phyloP scores from a whole-genome alignment of 1,140 invertebrate genomes.

The Dufourea novaeangliae region DNA sequence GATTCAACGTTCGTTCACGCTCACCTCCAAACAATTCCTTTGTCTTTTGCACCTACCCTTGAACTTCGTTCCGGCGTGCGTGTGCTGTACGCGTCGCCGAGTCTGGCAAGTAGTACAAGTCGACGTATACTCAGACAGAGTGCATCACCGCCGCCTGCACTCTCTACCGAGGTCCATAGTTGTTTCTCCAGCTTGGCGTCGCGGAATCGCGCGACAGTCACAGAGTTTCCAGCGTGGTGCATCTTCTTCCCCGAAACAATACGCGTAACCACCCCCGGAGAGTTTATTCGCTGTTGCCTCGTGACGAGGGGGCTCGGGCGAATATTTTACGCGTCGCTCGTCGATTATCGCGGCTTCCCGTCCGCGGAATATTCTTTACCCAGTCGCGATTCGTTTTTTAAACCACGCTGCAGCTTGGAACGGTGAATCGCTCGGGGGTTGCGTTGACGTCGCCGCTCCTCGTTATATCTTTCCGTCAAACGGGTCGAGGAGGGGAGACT shows the following conservation, averaged over 20 bases:
- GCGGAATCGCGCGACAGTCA: conserved; percentile 48
- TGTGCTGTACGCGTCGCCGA: conserved; percentile 22
- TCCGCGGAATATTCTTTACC: conserved; percentile 3
- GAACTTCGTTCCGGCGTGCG: conserved; percentile 27
- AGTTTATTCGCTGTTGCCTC: conserved; percentile 38
- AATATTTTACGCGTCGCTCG: conserved; percentile 24
- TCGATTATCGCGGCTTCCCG: conserved; percentile 17
- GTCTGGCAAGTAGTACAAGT: conserved; percentile 23
- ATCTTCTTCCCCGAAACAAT: conserved; percentile 47
- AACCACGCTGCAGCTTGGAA: no score
- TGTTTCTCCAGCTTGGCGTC: conserved; percentile 56
- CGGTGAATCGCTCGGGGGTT: neutral
- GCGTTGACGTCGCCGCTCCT: neutral
- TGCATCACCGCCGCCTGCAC: no score
- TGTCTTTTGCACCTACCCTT: neutral
- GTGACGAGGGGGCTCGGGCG: no score
- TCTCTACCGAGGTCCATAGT: conserved; percentile 31
- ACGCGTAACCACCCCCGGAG: conserved; percentile 16
- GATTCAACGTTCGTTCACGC: no score
- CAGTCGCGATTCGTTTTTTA: neutral
- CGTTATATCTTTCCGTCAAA: no score
- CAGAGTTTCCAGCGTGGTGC: conserved; percentile 46
- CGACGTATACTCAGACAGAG: conserved; percentile 24
- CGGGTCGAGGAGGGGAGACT: no score
- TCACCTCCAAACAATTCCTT: neutral